A percentile compares a stretch with the other conserved stretches of the same genome.
Conservation (phyloP, 2,888 invertebrate species). For the Nomada lathburiana region DNA sequence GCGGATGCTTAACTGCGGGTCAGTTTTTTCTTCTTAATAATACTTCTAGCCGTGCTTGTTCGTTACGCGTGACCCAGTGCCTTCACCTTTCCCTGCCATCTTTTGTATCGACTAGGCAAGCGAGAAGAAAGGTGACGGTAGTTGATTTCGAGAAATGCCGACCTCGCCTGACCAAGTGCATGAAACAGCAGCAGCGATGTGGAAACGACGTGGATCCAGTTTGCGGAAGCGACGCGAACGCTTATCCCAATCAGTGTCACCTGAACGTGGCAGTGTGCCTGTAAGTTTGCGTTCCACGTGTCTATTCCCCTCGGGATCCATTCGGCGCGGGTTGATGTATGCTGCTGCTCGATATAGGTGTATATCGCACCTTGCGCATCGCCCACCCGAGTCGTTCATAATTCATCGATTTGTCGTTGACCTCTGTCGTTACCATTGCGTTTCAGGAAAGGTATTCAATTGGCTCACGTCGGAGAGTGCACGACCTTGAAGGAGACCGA, state of each 20-base stretch:
- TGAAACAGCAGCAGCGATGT: constrained; percentile 89
- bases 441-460: constrained; percentile 92
- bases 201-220: constrained; percentile 90
- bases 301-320: background rate
- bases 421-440: constrained; percentile 27
- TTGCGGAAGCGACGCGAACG: constrained; percentile 95
- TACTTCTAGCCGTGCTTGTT: background rate
- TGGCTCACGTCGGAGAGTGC: constrained; percentile 95
- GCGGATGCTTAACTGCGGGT: constrained; percentile 95
- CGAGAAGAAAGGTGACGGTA: constrained; percentile 87
- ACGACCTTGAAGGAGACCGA: constrained; percentile 89
- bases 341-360: too few species aligned
- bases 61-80: background rate
- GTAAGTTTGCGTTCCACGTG: constrained; percentile 85
- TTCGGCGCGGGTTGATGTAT: background rate
- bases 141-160: constrained; percentile 94
- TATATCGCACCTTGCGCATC: background rate
- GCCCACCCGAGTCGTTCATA: constrained; percentile 12
- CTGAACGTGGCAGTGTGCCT: constrained; percentile 93
- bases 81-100: too few species aligned
- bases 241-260: constrained; percentile 93
- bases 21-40: constrained; percentile 76
- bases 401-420: constrained; percentile 33
- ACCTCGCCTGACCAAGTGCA: constrained; percentile 90
- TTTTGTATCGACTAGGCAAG: constrained; percentile 70